Conservation (phyloP, 1,140 invertebrate species). For the Scaptomyza montana region DNA sequence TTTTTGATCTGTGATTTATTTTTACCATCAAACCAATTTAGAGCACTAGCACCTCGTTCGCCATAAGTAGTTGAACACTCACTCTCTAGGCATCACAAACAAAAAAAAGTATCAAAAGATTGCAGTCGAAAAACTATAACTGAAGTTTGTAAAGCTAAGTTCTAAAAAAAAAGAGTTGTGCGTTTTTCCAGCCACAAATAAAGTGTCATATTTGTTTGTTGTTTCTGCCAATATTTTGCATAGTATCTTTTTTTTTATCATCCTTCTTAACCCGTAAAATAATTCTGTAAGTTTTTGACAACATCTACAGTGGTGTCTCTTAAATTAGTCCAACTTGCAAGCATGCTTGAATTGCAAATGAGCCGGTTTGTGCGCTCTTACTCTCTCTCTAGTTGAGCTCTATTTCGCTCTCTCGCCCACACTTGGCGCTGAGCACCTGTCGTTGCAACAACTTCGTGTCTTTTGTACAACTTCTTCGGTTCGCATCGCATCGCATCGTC, state of each 20-base stretch:
- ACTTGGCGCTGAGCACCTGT: constrained; percentile 52
- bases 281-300: background rate
- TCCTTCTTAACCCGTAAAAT: too few relatives aligned
- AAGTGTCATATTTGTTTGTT: too few relatives aligned
- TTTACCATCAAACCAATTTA: background rate
- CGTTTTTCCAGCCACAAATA: too few relatives aligned
- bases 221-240: too few relatives aligned
- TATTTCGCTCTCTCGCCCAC: constrained; percentile 21
- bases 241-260: too few relatives aligned
- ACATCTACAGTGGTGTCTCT: constrained; percentile 23
- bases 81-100: too few relatives aligned
- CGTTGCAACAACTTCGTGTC: constrained; percentile 50
- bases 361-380: constrained; percentile 18
- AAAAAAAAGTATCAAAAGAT: too few relatives aligned
- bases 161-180: too few relatives aligned
- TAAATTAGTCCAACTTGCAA: background rate
- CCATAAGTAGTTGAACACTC: background rate
- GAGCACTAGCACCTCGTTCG: background rate
- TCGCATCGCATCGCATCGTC: constrained; percentile 16
- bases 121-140: too few relatives aligned
- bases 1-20: too few relatives aligned
- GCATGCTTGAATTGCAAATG: constrained; percentile 22
- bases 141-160: too few relatives aligned
- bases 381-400: constrained; percentile 9
- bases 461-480: constrained; percentile 65